These are phyloP conservation scores for Adelges cooleyi DNA, from an alignment of 1,140 invertebrate genomes.

Conservation along the genomic window DNA sequence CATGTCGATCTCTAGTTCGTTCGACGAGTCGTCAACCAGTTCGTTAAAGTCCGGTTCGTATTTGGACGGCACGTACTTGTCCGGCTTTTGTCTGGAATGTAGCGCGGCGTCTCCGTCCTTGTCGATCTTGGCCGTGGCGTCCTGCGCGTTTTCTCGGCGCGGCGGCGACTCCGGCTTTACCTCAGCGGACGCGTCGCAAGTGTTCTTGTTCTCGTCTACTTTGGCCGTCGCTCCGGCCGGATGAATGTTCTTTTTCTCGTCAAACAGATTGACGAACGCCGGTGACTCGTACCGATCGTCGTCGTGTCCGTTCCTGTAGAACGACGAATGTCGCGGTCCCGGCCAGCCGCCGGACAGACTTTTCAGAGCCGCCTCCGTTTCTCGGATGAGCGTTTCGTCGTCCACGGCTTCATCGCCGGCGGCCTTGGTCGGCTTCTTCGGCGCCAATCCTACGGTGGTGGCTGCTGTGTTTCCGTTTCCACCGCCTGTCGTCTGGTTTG, in stretches of 20 bases:
- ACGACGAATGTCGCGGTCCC: conserved; percentile 49
- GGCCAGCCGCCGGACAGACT: conserved; percentile 71
- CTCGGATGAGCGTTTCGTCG: conserved; percentile 67
- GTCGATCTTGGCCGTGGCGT: conserved; percentile 31
- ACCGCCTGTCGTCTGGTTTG: neutral
- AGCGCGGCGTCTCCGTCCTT: conserved; percentile 28
- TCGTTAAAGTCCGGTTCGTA: conserved; percentile 68
- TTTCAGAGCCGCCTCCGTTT: conserved; percentile 73
- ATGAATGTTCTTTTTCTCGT: conserved; percentile 61
- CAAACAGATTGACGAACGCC: conserved; percentile 71
- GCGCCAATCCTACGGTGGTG: neutral
- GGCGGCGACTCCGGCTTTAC: conserved; percentile 55
- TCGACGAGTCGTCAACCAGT: conserved; percentile 63
- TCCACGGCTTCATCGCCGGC: conserved; percentile 47
- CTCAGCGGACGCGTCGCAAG: conserved; percentile 47
- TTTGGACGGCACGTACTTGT: conserved; percentile 19
- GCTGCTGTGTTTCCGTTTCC: neutral
- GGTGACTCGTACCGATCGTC: conserved; percentile 56
- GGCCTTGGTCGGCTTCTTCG: conserved; percentile 10
- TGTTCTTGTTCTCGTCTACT: conserved; percentile 46
- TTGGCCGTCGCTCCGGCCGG: conserved; percentile 51
- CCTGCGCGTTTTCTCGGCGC: conserved; percentile 44
- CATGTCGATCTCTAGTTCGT: conserved; percentile 67
- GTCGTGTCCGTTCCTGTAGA: conserved; percentile 48
- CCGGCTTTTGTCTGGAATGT: neutral